These are phyloP conservation scores for Phainopepla nitens DNA, from an alignment of 2,113 vertebrate species.

Conservation along the genomic window DNA sequence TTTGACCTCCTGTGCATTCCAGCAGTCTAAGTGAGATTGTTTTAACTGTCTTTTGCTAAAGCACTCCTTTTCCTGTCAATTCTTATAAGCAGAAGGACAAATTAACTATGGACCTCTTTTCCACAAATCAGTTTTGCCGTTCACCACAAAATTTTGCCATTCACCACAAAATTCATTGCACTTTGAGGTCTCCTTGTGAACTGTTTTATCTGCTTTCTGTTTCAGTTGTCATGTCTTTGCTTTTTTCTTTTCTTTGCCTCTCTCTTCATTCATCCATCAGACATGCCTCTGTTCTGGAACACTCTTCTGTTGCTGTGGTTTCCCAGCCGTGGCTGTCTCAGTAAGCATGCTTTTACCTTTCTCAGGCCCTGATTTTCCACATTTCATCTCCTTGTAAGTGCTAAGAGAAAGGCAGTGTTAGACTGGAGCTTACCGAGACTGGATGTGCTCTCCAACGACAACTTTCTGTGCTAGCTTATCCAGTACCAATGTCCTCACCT, in stretches of 20 bases:
- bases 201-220: background rate
- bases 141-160: background rate
- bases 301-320: background rate
- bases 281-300: background rate
- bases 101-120: background rate
- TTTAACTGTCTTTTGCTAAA: background rate
- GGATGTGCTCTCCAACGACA: background rate
- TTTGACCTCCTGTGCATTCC: background rate
- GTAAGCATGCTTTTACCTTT: background rate
- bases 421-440: fast-evolving
- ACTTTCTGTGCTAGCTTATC: background rate
- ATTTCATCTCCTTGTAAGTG: background rate
- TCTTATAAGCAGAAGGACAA: background rate
- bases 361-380: background rate
- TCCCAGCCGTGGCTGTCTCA: background rate
- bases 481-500: background rate
- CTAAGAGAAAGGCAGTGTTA: background rate
- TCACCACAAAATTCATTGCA: background rate
- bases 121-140: background rate
- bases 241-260: background rate
- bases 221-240: background rate
- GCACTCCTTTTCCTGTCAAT: background rate
- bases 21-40: background rate
- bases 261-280: background rate
- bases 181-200: background rate